Evolutionary conservation across 2,113 vertebrate genomes (phyloP).

Genomic region (Gyps fulvus): DNA sequence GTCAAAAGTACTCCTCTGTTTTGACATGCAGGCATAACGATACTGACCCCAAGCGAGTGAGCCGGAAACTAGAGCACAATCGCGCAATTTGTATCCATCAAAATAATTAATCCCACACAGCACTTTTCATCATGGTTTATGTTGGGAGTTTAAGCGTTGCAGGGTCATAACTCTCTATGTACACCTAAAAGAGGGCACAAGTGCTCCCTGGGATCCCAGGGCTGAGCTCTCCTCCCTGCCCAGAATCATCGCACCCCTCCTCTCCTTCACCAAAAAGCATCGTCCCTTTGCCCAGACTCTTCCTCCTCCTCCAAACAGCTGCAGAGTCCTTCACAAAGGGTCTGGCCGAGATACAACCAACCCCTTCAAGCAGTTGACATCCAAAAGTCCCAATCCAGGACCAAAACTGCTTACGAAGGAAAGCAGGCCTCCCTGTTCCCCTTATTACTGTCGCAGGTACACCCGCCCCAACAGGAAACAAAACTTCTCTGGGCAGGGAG

Average conservation of each 20-base stretch:
- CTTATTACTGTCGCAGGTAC: too few relatives aligned
- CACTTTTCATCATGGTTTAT: background rate
- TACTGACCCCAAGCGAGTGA: background rate
- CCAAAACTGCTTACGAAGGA: background rate
- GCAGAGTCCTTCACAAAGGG: background rate
- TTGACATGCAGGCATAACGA: background rate
- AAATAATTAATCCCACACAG: background rate
- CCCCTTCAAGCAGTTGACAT: background rate
- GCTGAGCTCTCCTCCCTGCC: background rate
- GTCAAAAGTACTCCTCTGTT: background rate
- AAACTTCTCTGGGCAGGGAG: too few relatives aligned
- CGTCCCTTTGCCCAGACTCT: accelerated
- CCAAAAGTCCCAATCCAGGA: background rate
- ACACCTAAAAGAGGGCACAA: background rate
- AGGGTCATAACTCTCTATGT: background rate
- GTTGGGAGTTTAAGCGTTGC: background rate
- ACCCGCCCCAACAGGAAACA: too few relatives aligned
- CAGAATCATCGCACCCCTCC: background rate
- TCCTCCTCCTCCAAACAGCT: background rate
- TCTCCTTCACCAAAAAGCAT: background rate
- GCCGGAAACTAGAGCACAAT: background rate
- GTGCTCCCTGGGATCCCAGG: background rate
- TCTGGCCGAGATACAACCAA: background rate
- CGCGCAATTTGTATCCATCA: accelerated
- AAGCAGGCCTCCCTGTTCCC: background rate